phyloP scores from a whole-genome alignment of 2,888 invertebrate species.

The Monoplex corrugatus region DNA sequence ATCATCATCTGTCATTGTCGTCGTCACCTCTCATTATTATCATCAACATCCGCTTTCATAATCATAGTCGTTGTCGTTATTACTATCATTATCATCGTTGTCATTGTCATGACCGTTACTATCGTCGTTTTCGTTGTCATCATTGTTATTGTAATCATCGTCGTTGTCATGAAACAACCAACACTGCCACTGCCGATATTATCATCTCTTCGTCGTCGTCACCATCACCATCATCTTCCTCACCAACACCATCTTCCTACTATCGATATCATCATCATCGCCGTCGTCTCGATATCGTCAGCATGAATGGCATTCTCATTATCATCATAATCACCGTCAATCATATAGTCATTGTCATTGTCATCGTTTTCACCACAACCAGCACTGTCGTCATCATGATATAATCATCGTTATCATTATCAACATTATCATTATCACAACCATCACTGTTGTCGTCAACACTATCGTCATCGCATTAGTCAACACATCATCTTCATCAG shows the following conservation, averaged over 20 bases:
- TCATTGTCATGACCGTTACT: neutral
- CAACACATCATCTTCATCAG: too few species aligned
- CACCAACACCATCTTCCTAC: neutral
- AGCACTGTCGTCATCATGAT: neutral
- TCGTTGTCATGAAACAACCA: neutral
- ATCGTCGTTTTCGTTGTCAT: neutral
- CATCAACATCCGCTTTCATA: neutral
- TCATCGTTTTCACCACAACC: neutral
- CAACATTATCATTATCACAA: neutral
- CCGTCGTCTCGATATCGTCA: neutral
- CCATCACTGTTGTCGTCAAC: neutral
- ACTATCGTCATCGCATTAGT: neutral
- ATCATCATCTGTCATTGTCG: neutral
- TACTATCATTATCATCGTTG: neutral
- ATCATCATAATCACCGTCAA: neutral
- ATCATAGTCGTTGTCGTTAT: too few species aligned
- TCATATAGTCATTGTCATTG: neutral
- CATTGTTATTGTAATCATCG: too few species aligned
- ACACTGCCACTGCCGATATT: neutral
- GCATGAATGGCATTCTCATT: neutral
- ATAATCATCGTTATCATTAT: neutral
- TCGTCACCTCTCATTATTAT: neutral
- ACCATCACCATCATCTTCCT: neutral
- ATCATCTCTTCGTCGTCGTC: neutral
- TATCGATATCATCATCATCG: neutral